These are phyloP conservation scores for Thamnophis sirtalis DNA, from an alignment of 2,113 vertebrate genomes.

Conservation along the genomic window DNA sequence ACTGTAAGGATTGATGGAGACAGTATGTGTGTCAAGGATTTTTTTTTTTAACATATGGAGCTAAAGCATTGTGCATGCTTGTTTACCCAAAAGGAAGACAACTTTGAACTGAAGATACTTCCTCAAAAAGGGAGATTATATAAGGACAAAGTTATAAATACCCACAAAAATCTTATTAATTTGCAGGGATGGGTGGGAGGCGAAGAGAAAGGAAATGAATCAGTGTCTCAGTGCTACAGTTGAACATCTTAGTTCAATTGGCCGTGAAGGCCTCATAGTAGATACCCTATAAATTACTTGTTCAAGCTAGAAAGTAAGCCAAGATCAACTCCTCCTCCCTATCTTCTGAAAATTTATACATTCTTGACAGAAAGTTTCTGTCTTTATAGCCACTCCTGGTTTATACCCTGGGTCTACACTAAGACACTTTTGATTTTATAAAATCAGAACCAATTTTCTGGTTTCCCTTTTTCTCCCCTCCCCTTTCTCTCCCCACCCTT, in stretches of 20 bases:
- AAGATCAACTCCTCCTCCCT: background rate
- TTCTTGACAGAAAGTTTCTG: background rate
- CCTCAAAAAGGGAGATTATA: background rate
- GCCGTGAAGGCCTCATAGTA: background rate
- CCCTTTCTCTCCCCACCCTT: background rate
- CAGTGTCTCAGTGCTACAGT: background rate
- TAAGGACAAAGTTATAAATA: background rate
- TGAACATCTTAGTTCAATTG: background rate
- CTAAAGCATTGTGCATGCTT: background rate
- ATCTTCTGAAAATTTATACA: background rate
- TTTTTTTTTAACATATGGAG: background rate
- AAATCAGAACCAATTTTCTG: background rate
- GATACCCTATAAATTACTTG: background rate
- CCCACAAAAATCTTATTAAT: background rate
- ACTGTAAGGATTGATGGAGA: background rate
- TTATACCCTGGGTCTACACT: constrained; percentile 1
- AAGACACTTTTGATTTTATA: background rate
- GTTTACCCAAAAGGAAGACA: background rate
- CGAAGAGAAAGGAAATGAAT: background rate
- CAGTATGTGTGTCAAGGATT: background rate
- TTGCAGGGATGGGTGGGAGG: accelerated
- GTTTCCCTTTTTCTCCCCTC: background rate
- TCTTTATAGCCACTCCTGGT: background rate
- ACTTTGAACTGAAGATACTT: background rate
- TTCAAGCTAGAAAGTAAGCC: background rate